Conservation (phyloP, 2,888 invertebrate species). For the Cryptocheilus praepositus region DNA sequence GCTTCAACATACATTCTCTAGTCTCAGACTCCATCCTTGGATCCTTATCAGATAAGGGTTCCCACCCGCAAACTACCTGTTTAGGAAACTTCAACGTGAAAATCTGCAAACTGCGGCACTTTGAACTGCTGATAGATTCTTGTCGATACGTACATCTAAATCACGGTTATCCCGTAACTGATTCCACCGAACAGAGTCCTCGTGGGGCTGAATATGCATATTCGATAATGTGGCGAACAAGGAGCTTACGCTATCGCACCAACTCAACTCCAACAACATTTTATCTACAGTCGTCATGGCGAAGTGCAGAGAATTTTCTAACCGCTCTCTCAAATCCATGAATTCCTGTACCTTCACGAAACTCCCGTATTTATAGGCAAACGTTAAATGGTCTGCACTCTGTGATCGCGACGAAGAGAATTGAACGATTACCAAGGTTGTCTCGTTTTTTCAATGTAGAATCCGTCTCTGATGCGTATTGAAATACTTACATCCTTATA, state of each 20-base stretch:
- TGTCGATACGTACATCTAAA: constrained; percentile 60
- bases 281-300: constrained; percentile 81
- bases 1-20: constrained; percentile 64
- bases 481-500: constrained; percentile 86
- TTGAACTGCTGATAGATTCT: constrained; percentile 3
- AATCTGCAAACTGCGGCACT: not conserved
- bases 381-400: constrained; percentile 93
- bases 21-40: constrained; percentile 67
- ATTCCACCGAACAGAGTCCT: constrained; percentile 67
- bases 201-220: constrained; percentile 67
- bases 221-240: constrained; percentile 60
- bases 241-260: constrained; percentile 60
- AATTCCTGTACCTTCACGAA: constrained; percentile 95
- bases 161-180: constrained; percentile 70
- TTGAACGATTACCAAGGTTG: not conserved
- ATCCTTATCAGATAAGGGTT: constrained; percentile 62
- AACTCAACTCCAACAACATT: constrained; percentile 81
- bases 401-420: constrained; percentile 69
- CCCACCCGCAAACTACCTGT: constrained; percentile 71
- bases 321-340: constrained; percentile 86
- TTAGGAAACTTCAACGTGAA: not conserved
- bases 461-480: not conserved
- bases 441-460: too few relatives aligned
- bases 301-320: constrained; percentile 89
- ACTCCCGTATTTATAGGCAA: constrained; percentile 95